phyloP scores from a whole-genome alignment of 2,888 invertebrate species.

The Hypolimnas misippus region DNA sequence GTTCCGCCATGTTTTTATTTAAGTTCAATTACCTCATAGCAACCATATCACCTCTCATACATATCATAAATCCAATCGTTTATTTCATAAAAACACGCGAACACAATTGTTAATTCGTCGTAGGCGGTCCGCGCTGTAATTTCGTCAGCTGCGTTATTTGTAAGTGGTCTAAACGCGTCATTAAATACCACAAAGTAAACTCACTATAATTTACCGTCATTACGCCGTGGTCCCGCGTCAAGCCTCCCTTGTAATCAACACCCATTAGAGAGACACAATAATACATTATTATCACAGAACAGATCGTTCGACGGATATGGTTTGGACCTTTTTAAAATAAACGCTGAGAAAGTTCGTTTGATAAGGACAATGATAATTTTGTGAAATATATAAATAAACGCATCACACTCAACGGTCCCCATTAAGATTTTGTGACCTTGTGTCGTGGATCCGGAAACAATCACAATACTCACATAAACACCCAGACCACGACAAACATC shows the following conservation, averaged over 20 bases:
- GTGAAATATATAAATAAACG: too few species aligned
- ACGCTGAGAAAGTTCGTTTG: too few species aligned
- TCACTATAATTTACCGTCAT: conserved; percentile 58
- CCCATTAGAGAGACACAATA: conserved; percentile 48
- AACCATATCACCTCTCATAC: background rate
- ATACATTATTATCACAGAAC: conserved; percentile 28
- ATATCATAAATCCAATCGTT: background rate
- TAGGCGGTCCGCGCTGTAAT: conserved; percentile 15
- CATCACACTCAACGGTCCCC: too few species aligned
- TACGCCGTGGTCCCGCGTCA: conserved; percentile 54
- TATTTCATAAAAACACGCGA: conserved; percentile 7
- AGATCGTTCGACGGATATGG: background rate
- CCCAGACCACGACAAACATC: too few species aligned
- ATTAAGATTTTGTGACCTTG: too few species aligned
- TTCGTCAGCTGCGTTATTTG: conserved; percentile 33
- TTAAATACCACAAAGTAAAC: conserved; percentile 47
- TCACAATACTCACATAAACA: too few species aligned
- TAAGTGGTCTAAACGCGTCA: conserved; percentile 29
- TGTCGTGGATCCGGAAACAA: too few species aligned
- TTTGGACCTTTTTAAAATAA: too few species aligned
- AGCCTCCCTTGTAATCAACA: conserved; percentile 57
- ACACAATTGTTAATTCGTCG: conserved; percentile 13
- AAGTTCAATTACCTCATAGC: background rate
- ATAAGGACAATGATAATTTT: too few species aligned
- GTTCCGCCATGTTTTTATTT: background rate